Conservation (phyloP, 1,140 invertebrate species). For the Kradibia gibbosae region DNA sequence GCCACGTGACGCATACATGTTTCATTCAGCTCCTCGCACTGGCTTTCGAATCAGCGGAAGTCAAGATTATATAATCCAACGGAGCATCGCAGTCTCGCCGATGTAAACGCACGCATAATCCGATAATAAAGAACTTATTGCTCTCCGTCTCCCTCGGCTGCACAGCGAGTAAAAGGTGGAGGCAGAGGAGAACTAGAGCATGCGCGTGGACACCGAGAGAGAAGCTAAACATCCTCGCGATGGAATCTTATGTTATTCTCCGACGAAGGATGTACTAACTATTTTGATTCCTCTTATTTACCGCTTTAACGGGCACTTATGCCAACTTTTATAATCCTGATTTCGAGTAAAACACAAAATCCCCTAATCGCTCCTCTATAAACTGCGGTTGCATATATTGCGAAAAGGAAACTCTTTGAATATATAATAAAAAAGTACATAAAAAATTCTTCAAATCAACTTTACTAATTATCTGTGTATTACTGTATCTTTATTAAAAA, state of each 20-base stretch:
- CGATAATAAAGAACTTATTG: slow-evolving; percentile 51
- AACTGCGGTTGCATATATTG: too few species aligned
- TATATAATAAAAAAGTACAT: too few species aligned
- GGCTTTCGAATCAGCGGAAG: slow-evolving; percentile 47
- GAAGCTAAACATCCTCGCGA: background rate
- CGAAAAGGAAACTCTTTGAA: too few species aligned
- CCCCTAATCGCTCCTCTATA: too few species aligned
- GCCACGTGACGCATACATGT: slow-evolving; percentile 6
- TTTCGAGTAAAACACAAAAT: too few species aligned
- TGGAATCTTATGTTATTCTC: background rate
- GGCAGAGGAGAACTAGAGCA: background rate
- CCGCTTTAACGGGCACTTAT: too few species aligned
- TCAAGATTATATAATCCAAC: slow-evolving; percentile 50
- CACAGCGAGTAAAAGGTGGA: background rate
- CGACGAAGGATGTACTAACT: slow-evolving; percentile 16
- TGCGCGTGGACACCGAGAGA: slow-evolving; percentile 22
- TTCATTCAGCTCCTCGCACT: slow-evolving; percentile 1
- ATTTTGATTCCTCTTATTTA: slow-evolving; percentile 46
- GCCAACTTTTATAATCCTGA: too few species aligned
- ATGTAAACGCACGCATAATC: slow-evolving; percentile 51
- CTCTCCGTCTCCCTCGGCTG: slow-evolving; percentile 36
- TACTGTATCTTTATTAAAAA: too few species aligned
- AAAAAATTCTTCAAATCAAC: too few species aligned
- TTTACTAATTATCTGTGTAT: too few species aligned
- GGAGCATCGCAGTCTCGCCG: background rate